Conservation (phyloP, 1,140 invertebrate genomes). For the Drosophila carrolli region DNA sequence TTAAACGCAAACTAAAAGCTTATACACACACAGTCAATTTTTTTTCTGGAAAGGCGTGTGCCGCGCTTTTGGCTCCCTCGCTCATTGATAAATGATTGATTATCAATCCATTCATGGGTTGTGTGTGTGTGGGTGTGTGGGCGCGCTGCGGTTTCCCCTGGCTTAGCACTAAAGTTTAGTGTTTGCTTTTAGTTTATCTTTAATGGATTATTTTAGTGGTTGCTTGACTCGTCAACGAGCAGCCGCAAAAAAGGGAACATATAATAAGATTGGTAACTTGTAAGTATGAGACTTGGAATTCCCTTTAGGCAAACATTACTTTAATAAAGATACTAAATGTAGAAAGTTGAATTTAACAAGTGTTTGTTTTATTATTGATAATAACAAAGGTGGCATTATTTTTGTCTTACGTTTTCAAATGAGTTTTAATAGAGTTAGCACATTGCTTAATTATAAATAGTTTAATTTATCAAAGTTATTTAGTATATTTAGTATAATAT, state of each 20-base stretch:
- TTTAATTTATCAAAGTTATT: too few species aligned
- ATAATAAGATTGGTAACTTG: not conserved
- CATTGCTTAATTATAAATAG: too few species aligned
- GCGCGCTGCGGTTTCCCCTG: slow-evolving; percentile 69
- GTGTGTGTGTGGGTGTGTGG: slow-evolving; percentile 48
- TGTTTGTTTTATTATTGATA: too few species aligned
- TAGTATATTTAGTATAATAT: not conserved
- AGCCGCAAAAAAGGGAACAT: slow-evolving; percentile 12
- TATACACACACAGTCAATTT: slow-evolving; percentile 38
- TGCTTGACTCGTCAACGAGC: slow-evolving; percentile 49
- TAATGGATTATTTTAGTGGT: slow-evolving; percentile 82
- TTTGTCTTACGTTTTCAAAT: too few species aligned
- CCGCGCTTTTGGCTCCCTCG: slow-evolving; percentile 43
- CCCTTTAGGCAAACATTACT: not conserved
- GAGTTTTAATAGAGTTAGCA: too few species aligned
- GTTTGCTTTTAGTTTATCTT: slow-evolving; percentile 82
- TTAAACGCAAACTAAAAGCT: slow-evolving; percentile 83
- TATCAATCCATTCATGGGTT: slow-evolving; percentile 52
- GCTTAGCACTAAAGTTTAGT: slow-evolving; percentile 79
- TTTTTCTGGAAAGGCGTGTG: slow-evolving; percentile 58
- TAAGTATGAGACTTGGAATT: slow-evolving; percentile 7
- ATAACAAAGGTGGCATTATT: too few species aligned
- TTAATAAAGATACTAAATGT: too few species aligned
- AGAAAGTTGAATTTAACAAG: too few species aligned
- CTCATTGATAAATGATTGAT: slow-evolving; percentile 82